These are phyloP conservation scores for Hydractinia echinata DNA, from an alignment of 30 jellyfish, hydroid and myxozoan genomes.

Conservation along the genomic window DNA sequence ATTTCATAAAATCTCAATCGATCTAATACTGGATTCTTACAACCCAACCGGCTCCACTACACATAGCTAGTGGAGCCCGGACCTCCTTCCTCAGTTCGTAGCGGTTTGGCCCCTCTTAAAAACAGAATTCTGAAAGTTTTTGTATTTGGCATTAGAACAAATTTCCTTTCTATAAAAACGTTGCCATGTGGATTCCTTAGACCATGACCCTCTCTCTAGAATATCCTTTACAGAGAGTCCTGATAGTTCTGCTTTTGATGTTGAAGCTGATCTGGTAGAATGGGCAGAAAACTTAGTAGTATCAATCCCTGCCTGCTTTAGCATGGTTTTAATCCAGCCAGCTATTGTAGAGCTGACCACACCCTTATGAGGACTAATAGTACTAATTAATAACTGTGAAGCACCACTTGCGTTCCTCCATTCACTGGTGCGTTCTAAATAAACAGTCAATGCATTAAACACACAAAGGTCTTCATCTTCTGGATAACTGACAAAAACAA, in stretches of 20 bases:
- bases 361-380: background rate
- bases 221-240: background rate
- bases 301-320: background rate
- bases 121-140: background rate
- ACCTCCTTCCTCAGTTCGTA: background rate
- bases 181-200: too few relatives aligned
- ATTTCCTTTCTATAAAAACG: background rate
- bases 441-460: background rate
- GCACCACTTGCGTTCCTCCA: background rate
- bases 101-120: background rate
- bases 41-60: background rate
- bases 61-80: background rate
- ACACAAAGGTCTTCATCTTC: background rate
- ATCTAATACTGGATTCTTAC: background rate
- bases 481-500: background rate
- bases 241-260: background rate
- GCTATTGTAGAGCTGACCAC: background rate
- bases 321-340: background rate
- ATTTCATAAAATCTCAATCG: constrained; percentile 14
- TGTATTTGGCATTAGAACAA: background rate
- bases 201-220: background rate
- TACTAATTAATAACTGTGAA: background rate
- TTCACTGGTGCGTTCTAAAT: background rate
- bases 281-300: background rate
- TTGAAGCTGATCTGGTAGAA: background rate